phyloP scores from a whole-genome alignment of 1,140 invertebrate genomes.

The Holotrichia oblita region DNA sequence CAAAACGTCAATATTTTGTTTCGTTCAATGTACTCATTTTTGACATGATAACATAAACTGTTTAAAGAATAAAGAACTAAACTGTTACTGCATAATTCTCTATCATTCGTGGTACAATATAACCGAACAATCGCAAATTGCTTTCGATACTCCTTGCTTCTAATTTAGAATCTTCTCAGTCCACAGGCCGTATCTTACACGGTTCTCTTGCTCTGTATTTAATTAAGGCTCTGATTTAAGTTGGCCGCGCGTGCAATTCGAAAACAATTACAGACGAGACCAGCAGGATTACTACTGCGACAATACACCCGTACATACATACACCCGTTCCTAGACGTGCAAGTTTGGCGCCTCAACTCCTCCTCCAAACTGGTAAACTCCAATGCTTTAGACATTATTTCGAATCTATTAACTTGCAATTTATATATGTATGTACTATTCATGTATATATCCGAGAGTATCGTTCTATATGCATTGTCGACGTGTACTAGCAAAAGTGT shows the following conservation, averaged over 20 bases:
- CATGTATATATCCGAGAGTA: background rate
- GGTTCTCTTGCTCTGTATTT: background rate
- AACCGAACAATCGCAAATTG: constrained; percentile 28
- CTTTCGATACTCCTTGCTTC: constrained; percentile 6
- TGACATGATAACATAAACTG: no score
- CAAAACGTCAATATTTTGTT: no score
- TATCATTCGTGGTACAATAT: no score
- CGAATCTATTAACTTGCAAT: constrained; percentile 40
- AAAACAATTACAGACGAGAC: constrained; percentile 29
- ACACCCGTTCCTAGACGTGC: background rate
- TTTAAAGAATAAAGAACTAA: no score
- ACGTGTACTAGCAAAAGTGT: constrained; percentile 22
- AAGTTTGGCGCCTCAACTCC: background rate
- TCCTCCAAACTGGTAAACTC: constrained; percentile 24
- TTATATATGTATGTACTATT: constrained; percentile 27
- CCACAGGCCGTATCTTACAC: constrained; percentile 1
- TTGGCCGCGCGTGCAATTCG: constrained; percentile 26
- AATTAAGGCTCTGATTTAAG: constrained; percentile 33
- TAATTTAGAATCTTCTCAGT: constrained; percentile 13
- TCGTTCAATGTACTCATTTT: no score
- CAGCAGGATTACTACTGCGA: background rate
- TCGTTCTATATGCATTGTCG: background rate
- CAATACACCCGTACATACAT: constrained; percentile 16
- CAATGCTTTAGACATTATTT: constrained; percentile 35
- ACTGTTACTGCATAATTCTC: no score